These are phyloP conservation scores for Oenanthe melanoleuca DNA, from an alignment of 2,113 vertebrate species.

Conservation along the genomic window DNA sequence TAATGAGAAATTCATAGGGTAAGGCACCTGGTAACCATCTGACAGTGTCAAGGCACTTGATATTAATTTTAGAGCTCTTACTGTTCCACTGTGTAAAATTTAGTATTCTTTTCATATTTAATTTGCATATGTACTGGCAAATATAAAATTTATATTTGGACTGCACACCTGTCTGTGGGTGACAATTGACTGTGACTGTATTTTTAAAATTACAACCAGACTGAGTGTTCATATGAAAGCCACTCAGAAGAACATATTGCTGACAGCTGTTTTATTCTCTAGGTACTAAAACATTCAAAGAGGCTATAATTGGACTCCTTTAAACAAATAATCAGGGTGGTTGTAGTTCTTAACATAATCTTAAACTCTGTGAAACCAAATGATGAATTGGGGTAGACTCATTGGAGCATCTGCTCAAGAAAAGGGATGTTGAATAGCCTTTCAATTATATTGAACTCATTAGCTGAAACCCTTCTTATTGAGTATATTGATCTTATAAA, in stretches of 20 bases:
- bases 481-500: neutral
- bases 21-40: slow-evolving; percentile 20
- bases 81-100: neutral
- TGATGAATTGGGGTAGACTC: neutral
- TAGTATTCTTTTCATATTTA: neutral
- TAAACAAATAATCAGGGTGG: neutral
- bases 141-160: slow-evolving; percentile 23
- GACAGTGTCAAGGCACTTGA: slow-evolving; percentile 14
- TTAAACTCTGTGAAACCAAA: slow-evolving; percentile 16
- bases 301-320: slow-evolving; percentile 49
- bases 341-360: neutral
- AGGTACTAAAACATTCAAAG: slow-evolving; percentile 28
- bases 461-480: neutral
- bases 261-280: slow-evolving; percentile 54
- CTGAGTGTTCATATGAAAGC: neutral
- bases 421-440: neutral
- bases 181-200: neutral
- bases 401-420: neutral
- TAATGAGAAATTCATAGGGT: neutral
- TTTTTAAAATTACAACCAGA: slow-evolving; percentile 39
- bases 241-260: slow-evolving; percentile 54
- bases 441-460: neutral
- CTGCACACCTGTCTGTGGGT: slow-evolving; percentile 31
- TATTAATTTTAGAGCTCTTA: slow-evolving; percentile 2
- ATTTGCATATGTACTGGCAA: slow-evolving; percentile 4